A percentile compares a stretch with the other conserved stretches of the same genome.
phyloP scores from a whole-genome alignment of 2,888 invertebrate genomes.

The Rhamnusium bicolor region DNA sequence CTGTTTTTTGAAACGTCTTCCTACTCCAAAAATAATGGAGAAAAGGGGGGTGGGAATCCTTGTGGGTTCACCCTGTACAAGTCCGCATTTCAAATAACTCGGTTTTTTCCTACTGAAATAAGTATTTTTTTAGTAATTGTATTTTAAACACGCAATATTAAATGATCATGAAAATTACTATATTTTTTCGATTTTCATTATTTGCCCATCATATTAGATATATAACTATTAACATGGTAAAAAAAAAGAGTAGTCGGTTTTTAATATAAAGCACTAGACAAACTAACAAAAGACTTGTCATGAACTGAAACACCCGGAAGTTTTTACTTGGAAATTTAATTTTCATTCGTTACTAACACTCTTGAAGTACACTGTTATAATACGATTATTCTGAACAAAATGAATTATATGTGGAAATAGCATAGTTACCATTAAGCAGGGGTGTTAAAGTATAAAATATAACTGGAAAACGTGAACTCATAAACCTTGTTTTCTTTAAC shows the following conservation, averaged over 20 bases:
- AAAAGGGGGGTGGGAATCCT: too few species aligned
- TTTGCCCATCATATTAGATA: too few species aligned
- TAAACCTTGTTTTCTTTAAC: constrained; percentile 22
- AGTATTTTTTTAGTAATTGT: too few species aligned
- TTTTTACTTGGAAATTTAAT: constrained; percentile 18
- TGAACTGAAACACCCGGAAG: background rate
- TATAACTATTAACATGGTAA: background rate
- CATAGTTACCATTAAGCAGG: constrained; percentile 24
- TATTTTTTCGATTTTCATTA: too few species aligned
- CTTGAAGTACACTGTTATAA: constrained; percentile 19
- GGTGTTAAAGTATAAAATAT: constrained; percentile 21
- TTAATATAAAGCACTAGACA: background rate
- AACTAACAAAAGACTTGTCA: constrained; percentile 2
- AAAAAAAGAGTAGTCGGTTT: background rate
- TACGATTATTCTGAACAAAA: constrained; percentile 22
- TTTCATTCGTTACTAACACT: constrained; percentile 15
- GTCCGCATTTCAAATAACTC: too few species aligned
- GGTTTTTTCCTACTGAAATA: too few species aligned
- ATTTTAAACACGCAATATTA: too few species aligned
- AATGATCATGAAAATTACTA: too few species aligned
- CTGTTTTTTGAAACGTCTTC: too few species aligned
- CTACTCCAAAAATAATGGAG: too few species aligned
- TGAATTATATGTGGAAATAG: constrained; percentile 31
- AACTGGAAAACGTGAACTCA: constrained; percentile 25
- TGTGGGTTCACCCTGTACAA: too few species aligned